Base-by-base conservation (phyloP, 1,140 invertebrate genomes). In the Conus ventricosus region DNA sequence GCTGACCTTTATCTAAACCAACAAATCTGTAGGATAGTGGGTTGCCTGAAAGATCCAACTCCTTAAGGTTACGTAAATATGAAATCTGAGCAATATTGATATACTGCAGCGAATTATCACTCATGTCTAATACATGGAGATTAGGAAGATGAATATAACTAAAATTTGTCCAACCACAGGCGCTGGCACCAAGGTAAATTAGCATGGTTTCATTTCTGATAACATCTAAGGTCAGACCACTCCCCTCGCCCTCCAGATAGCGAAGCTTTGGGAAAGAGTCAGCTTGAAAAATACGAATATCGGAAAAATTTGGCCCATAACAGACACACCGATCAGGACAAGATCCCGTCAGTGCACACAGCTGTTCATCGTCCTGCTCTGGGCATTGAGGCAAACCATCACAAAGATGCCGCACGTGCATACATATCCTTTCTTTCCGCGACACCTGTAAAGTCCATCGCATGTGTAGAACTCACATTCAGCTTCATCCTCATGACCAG, bases 301-400 rank as follows among this genome's bases (percentile, higher is more conserved):
- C 78, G 5, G 25, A 57, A 27, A 88, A 55, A 4, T 63, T 25
- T 25, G 25, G 54, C 53, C 67, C 84, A 71, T 27, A 39, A 54
- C 84, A 90, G 11, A 71, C 39, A 51, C 87, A 90, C 53, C 23
- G 75, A 93, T 57, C 91, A 94, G 80, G 80, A 51, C 80, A 81
- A 2, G 82, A 76, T 2, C 53, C 39, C 7, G 10, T 39, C n/a
- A 81, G 6, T 51, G 84, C n/a, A 60, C 85, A 90, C 23, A 89
- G 71, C 53, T 51, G 53, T 4, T 60, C 57, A 60, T 60, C 57
- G 57, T 60, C 57, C 1, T 60, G 1, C 57, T 60, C 0, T 60
- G 57, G 57, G 5, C 57, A 60, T 4, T 60, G 57, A 60, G 57
- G 57, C 57, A 1, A 60, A 60, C 57, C 57, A 15, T 60, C 57